phyloP scores from a whole-genome alignment of 2,113 vertebrate species.

The Dicerorhinus sumatrensis region DNA sequence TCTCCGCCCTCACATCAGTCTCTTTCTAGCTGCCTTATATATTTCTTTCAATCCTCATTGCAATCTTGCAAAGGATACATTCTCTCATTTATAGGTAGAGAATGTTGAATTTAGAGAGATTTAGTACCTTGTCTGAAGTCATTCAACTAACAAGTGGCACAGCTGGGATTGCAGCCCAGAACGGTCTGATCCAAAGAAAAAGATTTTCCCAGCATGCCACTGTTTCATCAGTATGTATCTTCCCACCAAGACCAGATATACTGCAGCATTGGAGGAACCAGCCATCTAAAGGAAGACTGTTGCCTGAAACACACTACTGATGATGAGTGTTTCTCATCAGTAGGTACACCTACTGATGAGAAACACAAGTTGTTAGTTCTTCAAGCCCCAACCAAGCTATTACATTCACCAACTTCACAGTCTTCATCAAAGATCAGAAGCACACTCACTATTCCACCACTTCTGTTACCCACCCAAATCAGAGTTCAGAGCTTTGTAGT shows the following conservation, averaged over 20 bases:
- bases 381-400: not conserved
- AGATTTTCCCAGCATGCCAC: constrained; percentile 10
- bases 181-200: not conserved
- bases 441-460: not conserved
- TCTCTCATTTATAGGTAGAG: not conserved
- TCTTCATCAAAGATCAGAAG: not conserved
- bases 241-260: not conserved
- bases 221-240: not conserved
- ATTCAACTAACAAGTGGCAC: not conserved
- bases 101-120: constrained; percentile 16
- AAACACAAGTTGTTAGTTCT: not conserved
- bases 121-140: not conserved
- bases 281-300: not conserved
- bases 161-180: not conserved
- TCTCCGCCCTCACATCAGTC: not conserved
- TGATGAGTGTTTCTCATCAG: not conserved
- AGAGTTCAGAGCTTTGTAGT: not conserved
- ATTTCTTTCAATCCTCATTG: not conserved
- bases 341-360: not conserved
- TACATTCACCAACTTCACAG: not conserved
- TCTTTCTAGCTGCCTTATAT: not conserved
- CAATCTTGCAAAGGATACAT: not conserved
- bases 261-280: not conserved
- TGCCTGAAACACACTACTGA: not conserved
- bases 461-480: not conserved